phyloP scores from a whole-genome alignment of 2,797 vertebrate species.

The Myotis pilosus region DNA sequence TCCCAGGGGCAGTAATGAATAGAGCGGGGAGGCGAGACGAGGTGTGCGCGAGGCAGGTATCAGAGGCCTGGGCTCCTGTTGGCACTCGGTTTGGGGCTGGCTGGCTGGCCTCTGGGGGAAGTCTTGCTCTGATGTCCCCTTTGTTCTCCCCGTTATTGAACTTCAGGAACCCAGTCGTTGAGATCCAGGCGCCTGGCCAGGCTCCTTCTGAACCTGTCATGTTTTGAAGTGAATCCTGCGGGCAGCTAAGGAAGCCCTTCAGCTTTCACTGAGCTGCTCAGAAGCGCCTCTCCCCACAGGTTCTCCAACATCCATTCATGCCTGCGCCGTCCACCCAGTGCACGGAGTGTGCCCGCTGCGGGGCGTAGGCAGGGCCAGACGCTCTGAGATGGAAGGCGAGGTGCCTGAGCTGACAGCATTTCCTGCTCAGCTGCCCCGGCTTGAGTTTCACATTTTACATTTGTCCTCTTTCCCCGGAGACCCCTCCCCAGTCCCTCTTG shows the following conservation, averaged over 20 bases:
- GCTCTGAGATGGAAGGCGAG: background rate
- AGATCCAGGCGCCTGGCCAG: rapidly evolving
- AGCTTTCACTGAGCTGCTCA: too few species aligned
- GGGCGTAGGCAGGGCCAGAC: rapidly evolving
- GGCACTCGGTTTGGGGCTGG: rapidly evolving
- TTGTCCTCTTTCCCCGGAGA: background rate
- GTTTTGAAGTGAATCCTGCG: rapidly evolving
- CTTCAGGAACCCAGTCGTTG: background rate
- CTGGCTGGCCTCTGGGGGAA: background rate
- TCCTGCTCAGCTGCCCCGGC: background rate
- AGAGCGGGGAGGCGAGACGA: background rate
- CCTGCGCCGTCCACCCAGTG: rapidly evolving
- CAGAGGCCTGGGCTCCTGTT: rapidly evolving
- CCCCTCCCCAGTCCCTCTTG: rapidly evolving
- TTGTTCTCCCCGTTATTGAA: background rate
- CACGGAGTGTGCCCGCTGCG: background rate
- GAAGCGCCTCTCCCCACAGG: background rate
- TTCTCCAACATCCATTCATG: rapidly evolving
- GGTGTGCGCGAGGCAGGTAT: rapidly evolving
- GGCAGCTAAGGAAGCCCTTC: background rate
- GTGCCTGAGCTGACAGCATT: background rate
- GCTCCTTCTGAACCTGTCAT: background rate
- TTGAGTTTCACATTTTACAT: background rate
- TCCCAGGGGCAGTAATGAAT: background rate
- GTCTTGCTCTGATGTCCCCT: background rate